These are phyloP conservation scores for Sitophilus oryzae DNA, from an alignment of 1,140 invertebrate species.

Conservation along the genomic window DNA sequence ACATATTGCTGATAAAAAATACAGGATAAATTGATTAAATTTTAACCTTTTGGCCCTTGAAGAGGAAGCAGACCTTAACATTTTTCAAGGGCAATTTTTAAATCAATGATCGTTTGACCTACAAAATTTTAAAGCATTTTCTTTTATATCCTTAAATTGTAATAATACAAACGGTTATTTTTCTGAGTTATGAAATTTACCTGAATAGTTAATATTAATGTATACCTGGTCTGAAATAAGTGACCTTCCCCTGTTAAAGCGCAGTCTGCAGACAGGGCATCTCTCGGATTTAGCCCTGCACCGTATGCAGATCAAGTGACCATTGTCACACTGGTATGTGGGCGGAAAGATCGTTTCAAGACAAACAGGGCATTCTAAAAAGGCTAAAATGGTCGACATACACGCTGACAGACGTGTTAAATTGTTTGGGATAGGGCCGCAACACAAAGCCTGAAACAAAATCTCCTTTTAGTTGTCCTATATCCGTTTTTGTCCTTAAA, in stretches of 20 bases:
- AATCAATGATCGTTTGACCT: too few species aligned
- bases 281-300: slow-evolving; percentile 53
- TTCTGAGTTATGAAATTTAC: slow-evolving; percentile 37
- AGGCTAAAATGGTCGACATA: slow-evolving; percentile 47
- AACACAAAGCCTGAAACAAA: slow-evolving; percentile 47
- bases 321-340: slow-evolving; percentile 60
- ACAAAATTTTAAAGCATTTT: too few species aligned
- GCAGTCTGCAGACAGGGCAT: slow-evolving; percentile 57
- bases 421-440: slow-evolving; percentile 50
- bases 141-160: too few species aligned
- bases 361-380: slow-evolving; percentile 60
- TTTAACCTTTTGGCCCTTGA: too few species aligned
- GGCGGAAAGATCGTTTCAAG: slow-evolving; percentile 56
- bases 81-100: too few species aligned
- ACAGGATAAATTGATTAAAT: too few species aligned
- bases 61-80: too few species aligned
- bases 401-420: slow-evolving; percentile 47
- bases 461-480: too few species aligned
- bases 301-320: slow-evolving; percentile 56
- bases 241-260: slow-evolving; percentile 49
- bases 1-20: too few species aligned
- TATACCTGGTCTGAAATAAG: slow-evolving; percentile 52
- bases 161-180: too few species aligned
- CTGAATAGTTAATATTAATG: slow-evolving; percentile 8
- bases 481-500: too few species aligned